Evolutionary conservation across 2,113 vertebrate genomes (phyloP).

Genomic region (Peromyscus maniculatus): DNA sequence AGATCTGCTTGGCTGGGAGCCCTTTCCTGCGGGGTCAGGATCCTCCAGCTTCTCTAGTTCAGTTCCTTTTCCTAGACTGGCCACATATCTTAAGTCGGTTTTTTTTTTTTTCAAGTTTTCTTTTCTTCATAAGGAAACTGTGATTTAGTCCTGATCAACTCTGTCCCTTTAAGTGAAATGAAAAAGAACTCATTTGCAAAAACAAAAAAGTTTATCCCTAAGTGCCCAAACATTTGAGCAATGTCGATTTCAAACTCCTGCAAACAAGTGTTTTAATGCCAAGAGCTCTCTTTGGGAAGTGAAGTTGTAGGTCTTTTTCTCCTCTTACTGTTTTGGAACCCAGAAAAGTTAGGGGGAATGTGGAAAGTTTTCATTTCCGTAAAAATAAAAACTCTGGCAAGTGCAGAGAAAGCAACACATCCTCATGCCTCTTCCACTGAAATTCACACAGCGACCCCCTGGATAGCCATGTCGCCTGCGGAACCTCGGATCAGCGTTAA

Average conservation of each 20-base stretch:
- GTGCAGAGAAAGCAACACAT: constrained; percentile 47
- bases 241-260: constrained; percentile 63
- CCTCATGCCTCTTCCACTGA: not conserved
- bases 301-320: constrained; percentile 39
- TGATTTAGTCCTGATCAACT: constrained; percentile 78
- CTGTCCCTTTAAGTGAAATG: constrained; percentile 37
- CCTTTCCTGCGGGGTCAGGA: constrained; percentile 82
- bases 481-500: not conserved
- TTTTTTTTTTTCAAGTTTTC: constrained; percentile 35
- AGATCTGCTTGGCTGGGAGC: constrained; percentile 83
- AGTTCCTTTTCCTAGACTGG: constrained; percentile 80
- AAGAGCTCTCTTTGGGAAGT: constrained; percentile 59
- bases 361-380: constrained; percentile 66
- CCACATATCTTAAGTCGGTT: constrained; percentile 83
- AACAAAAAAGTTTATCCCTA: constrained; percentile 62
- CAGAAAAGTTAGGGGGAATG: constrained; percentile 52
- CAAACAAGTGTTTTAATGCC: constrained; percentile 68
- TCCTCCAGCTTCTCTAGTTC: constrained; percentile 82
- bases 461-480: not conserved
- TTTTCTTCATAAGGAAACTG: constrained; percentile 73
- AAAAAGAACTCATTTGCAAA: constrained; percentile 71
- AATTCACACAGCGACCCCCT: not conserved
- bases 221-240: constrained; percentile 55
- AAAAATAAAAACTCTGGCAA: constrained; percentile 41
- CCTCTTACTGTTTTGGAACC: constrained; percentile 48